These are phyloP conservation scores for Caenorhabditis sp. DNA, from an alignment of 2,888 invertebrate species.

Conservation along the genomic window DNA sequence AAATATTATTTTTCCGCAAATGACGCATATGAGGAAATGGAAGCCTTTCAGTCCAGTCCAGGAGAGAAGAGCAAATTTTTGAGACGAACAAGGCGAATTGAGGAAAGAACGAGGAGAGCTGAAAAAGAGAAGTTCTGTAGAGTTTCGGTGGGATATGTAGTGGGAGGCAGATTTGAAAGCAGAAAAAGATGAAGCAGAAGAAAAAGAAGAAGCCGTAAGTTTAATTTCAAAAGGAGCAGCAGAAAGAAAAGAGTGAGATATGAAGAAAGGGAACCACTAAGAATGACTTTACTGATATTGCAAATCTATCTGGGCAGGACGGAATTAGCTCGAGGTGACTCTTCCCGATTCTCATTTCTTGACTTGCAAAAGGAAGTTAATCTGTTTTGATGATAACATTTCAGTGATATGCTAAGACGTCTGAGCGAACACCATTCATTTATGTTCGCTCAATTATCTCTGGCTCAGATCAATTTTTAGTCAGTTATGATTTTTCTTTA, in stretches of 20 bases:
- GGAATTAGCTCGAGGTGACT: constrained; percentile 39
- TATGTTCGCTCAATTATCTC: neutral
- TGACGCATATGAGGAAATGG: constrained; percentile 56
- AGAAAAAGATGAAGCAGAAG: constrained; percentile 39
- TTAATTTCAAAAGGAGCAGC: constrained; percentile 49
- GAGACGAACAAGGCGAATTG: constrained; percentile 50
- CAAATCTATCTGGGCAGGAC: constrained; percentile 28
- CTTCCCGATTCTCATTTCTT: constrained; percentile 10
- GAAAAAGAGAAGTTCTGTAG: constrained; percentile 33
- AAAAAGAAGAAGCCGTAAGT: constrained; percentile 50
- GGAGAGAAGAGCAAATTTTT: constrained; percentile 23
- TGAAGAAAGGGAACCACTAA: constrained; percentile 44
- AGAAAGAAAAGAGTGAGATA: constrained; percentile 3
- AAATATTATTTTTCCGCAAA: constrained; percentile 25
- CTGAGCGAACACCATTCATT: neutral
- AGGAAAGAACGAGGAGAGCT: constrained; percentile 40
- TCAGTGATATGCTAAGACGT: neutral
- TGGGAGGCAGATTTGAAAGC: constrained; percentile 50
- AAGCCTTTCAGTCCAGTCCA: constrained; percentile 18
- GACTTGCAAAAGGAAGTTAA: constrained; percentile 34
- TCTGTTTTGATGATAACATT: constrained; percentile 27
- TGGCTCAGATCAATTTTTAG: neutral
- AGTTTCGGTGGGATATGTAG: constrained; percentile 36
- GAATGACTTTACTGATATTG: constrained; percentile 27
- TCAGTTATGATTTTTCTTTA: neutral